Evolutionary conservation across 2,113 vertebrate species (phyloP).

Genomic region (Myotis brandtii): DNA sequence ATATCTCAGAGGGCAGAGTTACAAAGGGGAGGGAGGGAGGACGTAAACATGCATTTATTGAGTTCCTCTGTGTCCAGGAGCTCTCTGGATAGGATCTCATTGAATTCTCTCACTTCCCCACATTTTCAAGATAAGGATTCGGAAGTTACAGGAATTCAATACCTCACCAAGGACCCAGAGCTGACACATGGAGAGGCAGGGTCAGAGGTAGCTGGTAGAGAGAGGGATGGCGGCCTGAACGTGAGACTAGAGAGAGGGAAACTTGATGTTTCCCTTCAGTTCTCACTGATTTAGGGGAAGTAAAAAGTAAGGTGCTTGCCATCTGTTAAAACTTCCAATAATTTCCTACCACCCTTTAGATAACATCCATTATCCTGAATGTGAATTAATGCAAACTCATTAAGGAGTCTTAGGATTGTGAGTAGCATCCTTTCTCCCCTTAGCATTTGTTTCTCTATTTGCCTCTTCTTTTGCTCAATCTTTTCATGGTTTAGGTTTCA

Average conservation of each 20-base stretch:
- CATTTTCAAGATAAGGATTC: neutral
- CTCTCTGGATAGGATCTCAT: no score
- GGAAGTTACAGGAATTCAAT: neutral
- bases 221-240: neutral
- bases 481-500: neutral
- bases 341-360: neutral
- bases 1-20: neutral
- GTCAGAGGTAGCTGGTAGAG: neutral
- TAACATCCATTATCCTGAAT: neutral
- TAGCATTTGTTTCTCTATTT: neutral
- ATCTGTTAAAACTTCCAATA: no score
- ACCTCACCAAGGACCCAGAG: neutral
- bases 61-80: neutral
- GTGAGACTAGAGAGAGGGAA: neutral
- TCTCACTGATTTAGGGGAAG: neutral
- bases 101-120: neutral
- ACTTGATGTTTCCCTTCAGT: neutral
- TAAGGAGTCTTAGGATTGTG: neutral
- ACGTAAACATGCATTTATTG: neutral
- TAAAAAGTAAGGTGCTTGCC: neutral
- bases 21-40: neutral
- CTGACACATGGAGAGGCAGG: neutral
- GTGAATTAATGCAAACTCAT: neutral
- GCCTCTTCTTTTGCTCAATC: neutral
- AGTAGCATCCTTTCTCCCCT: neutral